Base-by-base conservation (phyloP, 2,113 vertebrate species). In the Microcebus tavaratra region DNA sequence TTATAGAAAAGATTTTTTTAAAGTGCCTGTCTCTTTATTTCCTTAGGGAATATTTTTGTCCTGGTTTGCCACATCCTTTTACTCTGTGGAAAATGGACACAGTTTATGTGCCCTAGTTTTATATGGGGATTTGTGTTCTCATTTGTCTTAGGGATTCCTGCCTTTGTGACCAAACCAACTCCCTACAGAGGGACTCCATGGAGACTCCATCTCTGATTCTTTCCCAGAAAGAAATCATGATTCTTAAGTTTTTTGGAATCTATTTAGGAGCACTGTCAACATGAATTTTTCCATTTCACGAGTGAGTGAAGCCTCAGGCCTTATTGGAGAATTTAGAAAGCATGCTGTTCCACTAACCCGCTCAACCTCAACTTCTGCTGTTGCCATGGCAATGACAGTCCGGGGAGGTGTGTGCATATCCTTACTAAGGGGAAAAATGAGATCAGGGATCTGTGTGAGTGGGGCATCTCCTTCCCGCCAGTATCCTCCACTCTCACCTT, bases 311-410 rank as follows among this genome's bases (percentile, higher is more conserved):
- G 57, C 75, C 91, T 59, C 25, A 23, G 90, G 93, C 81, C 27
- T 48, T 61, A 59, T 80, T 72, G 53, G 55, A 97, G 92, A 97
- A 96, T 97, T 96, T 88, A 90, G 92, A 91, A 96, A 88, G 53
- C 42, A 1, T 27, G 92, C 50, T 42, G 27, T 67, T 92, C 57
- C 45, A 93, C 91, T 92, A 79, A 95, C 92, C 97, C 88, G 96
- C 80, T 97, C 61, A 78, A 95, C 96, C 96, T 88, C 8, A 11
- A 92, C 90, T 90, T 82, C 84, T 90, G 57, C 91, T 20, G 81
- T 97, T 96, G 91, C 83, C 97, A 96, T 97, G 92, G 97, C 85
- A 96, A 96, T 50, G 42, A 39, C 10, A 61, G 90, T 55, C 65
- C 70, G 68, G 67, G 96, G 90, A 97, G 91, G 91, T 63, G 70